Conservation (phyloP, 2,797 vertebrate species). For the Delichon dasypus region DNA sequence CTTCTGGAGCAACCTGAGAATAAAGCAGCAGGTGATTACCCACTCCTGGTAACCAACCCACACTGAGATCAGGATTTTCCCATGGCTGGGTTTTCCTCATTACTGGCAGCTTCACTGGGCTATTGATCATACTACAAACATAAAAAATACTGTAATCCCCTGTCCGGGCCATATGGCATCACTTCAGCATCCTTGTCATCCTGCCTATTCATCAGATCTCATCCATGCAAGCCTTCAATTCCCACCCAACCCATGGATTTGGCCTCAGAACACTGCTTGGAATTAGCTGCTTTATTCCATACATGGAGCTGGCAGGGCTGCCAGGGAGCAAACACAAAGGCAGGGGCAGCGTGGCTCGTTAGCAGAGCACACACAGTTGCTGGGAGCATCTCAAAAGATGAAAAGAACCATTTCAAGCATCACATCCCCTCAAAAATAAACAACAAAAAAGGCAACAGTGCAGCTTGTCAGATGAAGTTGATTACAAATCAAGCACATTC, state of each 20-base stretch:
- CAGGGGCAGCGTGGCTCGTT: not conserved
- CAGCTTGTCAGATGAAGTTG: not conserved
- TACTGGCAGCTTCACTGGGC: not conserved
- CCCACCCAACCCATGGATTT: not conserved
- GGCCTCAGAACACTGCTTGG: not conserved
- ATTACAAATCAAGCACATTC: not conserved
- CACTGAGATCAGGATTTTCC: not conserved
- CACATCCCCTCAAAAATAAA: not conserved
- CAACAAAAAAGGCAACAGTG: not conserved
- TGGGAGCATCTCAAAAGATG: not conserved
- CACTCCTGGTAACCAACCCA: not conserved
- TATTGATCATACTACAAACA: not conserved
- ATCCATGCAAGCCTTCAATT: not conserved
- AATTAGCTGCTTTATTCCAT: not conserved
- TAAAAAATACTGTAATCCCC: rapidly evolving
- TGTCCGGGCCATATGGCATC: not conserved
- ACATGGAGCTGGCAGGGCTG: not conserved
- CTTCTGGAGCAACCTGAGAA: not conserved
- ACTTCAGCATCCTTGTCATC: not conserved
- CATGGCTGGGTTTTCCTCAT: not conserved
- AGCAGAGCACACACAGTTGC: not conserved
- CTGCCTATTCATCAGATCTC: not conserved
- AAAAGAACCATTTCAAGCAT: not conserved
- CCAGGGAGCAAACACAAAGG: not conserved
- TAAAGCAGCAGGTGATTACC: not conserved